Conservation (phyloP, 2,888 invertebrate species). For the Gonocerus acuteangulatus region DNA sequence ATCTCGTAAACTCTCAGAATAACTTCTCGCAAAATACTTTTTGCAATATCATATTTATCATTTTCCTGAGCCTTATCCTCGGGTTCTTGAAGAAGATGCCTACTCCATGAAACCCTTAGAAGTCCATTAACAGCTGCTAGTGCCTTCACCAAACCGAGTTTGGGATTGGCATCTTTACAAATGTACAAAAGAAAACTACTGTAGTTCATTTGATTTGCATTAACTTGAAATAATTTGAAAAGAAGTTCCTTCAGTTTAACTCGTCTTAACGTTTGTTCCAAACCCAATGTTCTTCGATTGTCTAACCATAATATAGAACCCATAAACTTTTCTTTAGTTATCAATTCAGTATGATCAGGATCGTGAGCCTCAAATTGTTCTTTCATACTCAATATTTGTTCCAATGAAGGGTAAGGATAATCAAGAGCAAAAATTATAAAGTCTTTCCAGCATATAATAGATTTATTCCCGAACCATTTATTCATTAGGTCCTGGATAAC, state of each 20-base stretch:
- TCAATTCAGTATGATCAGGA: not conserved
- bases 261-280: constrained; percentile 42
- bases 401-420: not conserved
- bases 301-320: not conserved
- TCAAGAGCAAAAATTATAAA: not conserved
- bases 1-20: not conserved
- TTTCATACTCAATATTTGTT: not conserved
- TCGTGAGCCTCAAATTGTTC: not conserved
- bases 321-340: not conserved
- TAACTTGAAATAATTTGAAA: constrained; percentile 50
- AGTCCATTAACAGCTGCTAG: constrained; percentile 58
- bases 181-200: constrained; percentile 55
- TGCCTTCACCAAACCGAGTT: constrained; percentile 73
- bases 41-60: constrained; percentile 5
- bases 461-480: constrained; percentile 12
- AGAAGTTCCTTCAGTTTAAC: constrained; percentile 51
- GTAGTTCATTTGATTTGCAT: constrained; percentile 51
- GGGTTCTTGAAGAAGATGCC: constrained; percentile 19
- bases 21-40: not conserved
- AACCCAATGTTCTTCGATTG: constrained; percentile 32
- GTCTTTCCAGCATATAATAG: not conserved
- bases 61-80: constrained; percentile 24
- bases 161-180: constrained; percentile 58
- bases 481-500: constrained; percentile 40
- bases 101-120: constrained; percentile 9